phyloP scores from a whole-genome alignment of 2,797 vertebrate genomes.

The Typhlichthys subterraneus region DNA sequence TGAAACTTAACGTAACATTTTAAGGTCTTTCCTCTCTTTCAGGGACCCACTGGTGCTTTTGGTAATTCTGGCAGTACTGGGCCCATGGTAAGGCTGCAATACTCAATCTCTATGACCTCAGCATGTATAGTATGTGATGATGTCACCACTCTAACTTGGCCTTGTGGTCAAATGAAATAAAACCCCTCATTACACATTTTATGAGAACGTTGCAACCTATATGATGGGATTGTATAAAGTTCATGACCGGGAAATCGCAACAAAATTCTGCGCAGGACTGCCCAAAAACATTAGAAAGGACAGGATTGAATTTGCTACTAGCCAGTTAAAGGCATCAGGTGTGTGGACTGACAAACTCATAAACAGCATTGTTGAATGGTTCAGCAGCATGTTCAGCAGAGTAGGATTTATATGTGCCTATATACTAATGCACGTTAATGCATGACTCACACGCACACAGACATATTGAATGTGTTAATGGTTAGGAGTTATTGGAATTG shows the following conservation, averaged over 20 bases:
- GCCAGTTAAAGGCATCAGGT: slow-evolving; percentile 28
- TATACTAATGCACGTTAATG: background rate
- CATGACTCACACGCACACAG: background rate
- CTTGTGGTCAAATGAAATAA: slow-evolving; percentile 9
- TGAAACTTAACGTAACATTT: background rate
- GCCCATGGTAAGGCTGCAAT: slow-evolving; percentile 66
- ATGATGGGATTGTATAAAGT: slow-evolving; percentile 37
- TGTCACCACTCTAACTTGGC: slow-evolving; percentile 15
- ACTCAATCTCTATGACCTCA: slow-evolving; percentile 18
- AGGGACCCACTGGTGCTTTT: slow-evolving; percentile 77
- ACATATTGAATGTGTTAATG: background rate
- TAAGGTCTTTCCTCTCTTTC: slow-evolving; percentile 34
- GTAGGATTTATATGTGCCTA: background rate
- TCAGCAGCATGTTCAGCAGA: background rate
- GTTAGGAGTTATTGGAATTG: background rate
- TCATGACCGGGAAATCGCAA: slow-evolving; percentile 28
- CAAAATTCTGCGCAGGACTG: slow-evolving; percentile 5
- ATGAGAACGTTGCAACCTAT: slow-evolving; percentile 30
- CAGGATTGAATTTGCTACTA: slow-evolving; percentile 6
- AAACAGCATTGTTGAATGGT: background rate
- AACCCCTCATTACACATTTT: slow-evolving; percentile 35
- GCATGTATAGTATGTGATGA: slow-evolving; percentile 11
- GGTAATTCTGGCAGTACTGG: slow-evolving; percentile 79
- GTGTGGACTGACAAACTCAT: slow-evolving; percentile 6
- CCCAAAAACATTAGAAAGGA: slow-evolving; percentile 10